Percentiles rank a stretch among this genome's conserved stretches.
Evolutionary conservation across 2,797 vertebrate genomes (phyloP).

Genomic region (Hippocampus kuda): DNA sequence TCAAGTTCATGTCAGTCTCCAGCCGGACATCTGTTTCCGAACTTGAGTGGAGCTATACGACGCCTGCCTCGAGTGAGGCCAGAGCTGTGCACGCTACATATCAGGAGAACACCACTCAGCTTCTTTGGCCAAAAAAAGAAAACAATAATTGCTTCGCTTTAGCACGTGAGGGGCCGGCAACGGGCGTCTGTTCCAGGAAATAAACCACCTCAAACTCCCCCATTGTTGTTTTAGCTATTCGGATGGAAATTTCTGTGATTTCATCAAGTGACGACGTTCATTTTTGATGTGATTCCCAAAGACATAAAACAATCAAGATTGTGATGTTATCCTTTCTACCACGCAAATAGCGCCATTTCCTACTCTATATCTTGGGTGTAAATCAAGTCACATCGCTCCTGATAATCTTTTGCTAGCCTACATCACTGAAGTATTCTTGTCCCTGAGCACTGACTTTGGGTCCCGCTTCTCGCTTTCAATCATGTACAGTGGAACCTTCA

Average conservation of each 20-base stretch:
- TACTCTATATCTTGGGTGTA: conserved; percentile 33
- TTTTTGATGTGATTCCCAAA: conserved; percentile 40
- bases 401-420: conserved; percentile 21
- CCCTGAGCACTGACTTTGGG: conserved; percentile 55
- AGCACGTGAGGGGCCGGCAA: conserved; percentile 11
- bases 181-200: conserved; percentile 12
- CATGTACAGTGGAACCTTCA: background rate
- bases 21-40: conserved; percentile 25
- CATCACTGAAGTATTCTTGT: conserved; percentile 46
- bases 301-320: conserved; percentile 27
- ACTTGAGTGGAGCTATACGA: conserved; percentile 14
- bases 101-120: conserved; percentile 20
- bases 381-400: conserved; percentile 16
- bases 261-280: conserved; percentile 34
- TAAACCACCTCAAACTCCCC: background rate
- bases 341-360: conserved; percentile 27
- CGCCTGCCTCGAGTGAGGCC: conserved; percentile 12
- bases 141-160: conserved; percentile 32
- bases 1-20: conserved; percentile 13
- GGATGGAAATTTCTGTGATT: conserved; percentile 16
- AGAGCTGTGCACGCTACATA: conserved; percentile 22
- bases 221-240: conserved; percentile 9
- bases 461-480: conserved; percentile 31
- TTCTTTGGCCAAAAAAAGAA: conserved; percentile 32
- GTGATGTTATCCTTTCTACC: conserved; percentile 18